Percentiles rank a stretch among this genome's conserved stretches.
phyloP scores from a whole-genome alignment of 2,888 invertebrate genomes.

The Salticus scenicus region DNA sequence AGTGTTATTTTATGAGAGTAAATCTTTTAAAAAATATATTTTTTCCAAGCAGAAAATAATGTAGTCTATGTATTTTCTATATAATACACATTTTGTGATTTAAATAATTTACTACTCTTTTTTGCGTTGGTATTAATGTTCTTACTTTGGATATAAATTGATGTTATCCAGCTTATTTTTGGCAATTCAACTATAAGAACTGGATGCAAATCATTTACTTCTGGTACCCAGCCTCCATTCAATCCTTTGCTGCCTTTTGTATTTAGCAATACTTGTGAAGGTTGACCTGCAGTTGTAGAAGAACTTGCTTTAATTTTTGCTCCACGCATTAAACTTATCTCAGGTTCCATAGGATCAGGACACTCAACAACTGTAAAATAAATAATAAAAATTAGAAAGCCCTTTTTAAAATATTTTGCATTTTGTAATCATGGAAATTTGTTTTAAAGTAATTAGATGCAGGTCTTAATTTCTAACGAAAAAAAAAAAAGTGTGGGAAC shows the following conservation, averaged over 20 bases:
- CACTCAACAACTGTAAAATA: conserved; percentile 44
- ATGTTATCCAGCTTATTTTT: conserved; percentile 71
- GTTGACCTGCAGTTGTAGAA: conserved; percentile 48
- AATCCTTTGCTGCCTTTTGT: conserved; percentile 67
- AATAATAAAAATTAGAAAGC: background rate
- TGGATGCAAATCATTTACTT: conserved; percentile 72
- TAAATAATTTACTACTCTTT: too few relatives aligned
- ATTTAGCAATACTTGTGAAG: conserved; percentile 52
- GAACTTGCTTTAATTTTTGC: conserved; percentile 62
- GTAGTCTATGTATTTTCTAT: too few relatives aligned
- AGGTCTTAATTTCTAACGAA: too few relatives aligned
- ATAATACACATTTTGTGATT: too few relatives aligned
- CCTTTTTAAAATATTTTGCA: too few relatives aligned
- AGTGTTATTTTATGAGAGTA: too few relatives aligned
- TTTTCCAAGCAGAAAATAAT: too few relatives aligned
- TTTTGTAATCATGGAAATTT: too few relatives aligned
- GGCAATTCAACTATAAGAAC: conserved; percentile 73
- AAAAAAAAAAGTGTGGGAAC: too few relatives aligned
- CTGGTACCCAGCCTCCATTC: conserved; percentile 74
- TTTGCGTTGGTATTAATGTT: too few relatives aligned
- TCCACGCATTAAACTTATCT: conserved; percentile 42
- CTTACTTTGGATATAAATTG: conserved; percentile 73
- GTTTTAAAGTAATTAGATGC: too few relatives aligned
- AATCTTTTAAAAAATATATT: too few relatives aligned
- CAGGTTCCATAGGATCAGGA: conserved; percentile 61